phyloP scores from a whole-genome alignment of 2,113 vertebrate species.

The Fulica atra region DNA sequence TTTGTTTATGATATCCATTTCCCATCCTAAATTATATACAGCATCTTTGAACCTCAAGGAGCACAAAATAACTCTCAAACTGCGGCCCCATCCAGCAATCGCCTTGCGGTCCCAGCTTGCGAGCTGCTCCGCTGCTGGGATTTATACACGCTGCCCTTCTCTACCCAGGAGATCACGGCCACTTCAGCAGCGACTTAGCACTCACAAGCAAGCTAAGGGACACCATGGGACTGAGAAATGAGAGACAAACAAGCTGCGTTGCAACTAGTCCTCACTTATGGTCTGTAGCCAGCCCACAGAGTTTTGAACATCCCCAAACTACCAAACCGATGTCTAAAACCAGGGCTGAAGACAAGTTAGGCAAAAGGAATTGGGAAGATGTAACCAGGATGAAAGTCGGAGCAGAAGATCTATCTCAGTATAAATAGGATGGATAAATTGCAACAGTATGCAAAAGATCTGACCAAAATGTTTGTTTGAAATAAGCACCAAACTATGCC shows the following conservation, averaged over 20 bases:
- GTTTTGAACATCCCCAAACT: not conserved
- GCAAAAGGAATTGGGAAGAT: not conserved
- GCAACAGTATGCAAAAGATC: not conserved
- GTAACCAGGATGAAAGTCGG: not conserved
- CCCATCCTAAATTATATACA: not conserved
- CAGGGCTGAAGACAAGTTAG: not conserved
- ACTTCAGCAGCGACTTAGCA: not conserved
- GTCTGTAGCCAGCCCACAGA: not conserved
- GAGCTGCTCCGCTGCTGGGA: not conserved
- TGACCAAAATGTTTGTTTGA: not conserved
- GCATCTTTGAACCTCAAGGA: not conserved
- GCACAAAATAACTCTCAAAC: not conserved
- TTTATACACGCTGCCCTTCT: not conserved
- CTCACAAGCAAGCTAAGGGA: not conserved
- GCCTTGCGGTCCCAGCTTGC: accelerated
- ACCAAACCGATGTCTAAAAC: not conserved
- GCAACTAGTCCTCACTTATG: not conserved
- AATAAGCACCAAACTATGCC: constrained; percentile 22
- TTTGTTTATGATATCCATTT: constrained; percentile 43
- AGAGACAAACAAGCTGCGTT: not conserved
- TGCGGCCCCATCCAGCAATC: not conserved
- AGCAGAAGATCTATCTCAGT: not conserved
- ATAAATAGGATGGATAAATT: not conserved
- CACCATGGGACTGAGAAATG: not conserved
- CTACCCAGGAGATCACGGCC: not conserved